Percentiles rank a stretch among this genome's conserved stretches.
Conservation (phyloP, 2,797 vertebrate species). For the Chanos chanos region DNA sequence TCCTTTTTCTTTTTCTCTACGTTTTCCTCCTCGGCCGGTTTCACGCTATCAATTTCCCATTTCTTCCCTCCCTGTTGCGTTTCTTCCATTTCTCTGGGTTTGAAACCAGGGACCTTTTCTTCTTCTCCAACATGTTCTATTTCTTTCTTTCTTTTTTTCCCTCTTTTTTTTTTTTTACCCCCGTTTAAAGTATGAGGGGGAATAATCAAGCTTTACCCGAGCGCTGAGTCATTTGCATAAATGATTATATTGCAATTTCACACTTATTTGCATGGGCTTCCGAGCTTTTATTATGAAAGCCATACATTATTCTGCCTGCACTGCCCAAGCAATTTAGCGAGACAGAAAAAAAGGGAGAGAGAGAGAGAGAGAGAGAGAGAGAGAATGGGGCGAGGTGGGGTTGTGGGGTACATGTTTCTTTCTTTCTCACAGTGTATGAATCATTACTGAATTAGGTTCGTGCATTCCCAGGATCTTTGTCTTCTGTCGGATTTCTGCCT, state of each 20-base stretch:
- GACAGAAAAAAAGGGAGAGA: slow-evolving; percentile 25
- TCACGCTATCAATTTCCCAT: slow-evolving; percentile 47
- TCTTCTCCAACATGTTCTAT: slow-evolving; percentile 9
- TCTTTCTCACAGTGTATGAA: slow-evolving; percentile 22
- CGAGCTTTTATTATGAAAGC: slow-evolving; percentile 56
- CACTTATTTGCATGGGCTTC: slow-evolving; percentile 59
- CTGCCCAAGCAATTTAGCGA: slow-evolving; percentile 44
- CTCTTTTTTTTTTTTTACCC: slow-evolving; percentile 37
- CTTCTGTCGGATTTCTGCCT: too few relatives aligned
- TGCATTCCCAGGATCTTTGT: too few relatives aligned
- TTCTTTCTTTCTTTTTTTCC: slow-evolving; percentile 21
- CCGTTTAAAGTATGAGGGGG: slow-evolving; percentile 35
- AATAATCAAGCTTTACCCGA: slow-evolving; percentile 54
- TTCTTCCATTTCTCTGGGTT: too few relatives aligned
- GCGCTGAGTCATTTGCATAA: slow-evolving; percentile 59
- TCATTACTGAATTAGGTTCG: too few relatives aligned
- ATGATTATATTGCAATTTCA: slow-evolving; percentile 65
- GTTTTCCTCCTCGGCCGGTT: slow-evolving; percentile 32
- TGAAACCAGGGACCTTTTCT: slow-evolving; percentile 45
- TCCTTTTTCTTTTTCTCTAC: too few relatives aligned
- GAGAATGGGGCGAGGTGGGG: slow-evolving; percentile 29
- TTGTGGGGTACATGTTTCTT: too few relatives aligned
- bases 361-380: slow-evolving; percentile 37
- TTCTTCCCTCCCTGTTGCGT: slow-evolving; percentile 20
- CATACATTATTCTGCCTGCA: slow-evolving; percentile 54